Evolutionary conservation across 37 sponge, comb jelly and placozoan species (phyloP), one percentile per base, ranked within the genome.

Genomic region (Spongilla lacustris): DNA sequence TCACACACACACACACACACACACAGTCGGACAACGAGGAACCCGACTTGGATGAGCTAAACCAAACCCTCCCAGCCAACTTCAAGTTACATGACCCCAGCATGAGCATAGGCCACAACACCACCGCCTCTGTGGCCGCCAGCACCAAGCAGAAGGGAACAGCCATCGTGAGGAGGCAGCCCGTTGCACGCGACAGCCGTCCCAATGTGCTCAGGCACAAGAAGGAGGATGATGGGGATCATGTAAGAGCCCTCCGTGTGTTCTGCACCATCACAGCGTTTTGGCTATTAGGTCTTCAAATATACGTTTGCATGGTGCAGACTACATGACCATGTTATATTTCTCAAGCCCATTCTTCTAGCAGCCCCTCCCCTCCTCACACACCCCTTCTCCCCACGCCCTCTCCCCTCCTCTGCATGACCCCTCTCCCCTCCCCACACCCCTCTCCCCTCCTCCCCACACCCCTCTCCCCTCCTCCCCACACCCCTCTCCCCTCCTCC

Each of bases 11-110:
- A 74, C 78, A 12, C 81, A 33, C 82, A 35, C 77, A 36, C 58
- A 36, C 71, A 41, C 86, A 81, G 79, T 82, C 87, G 36, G 87
- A 91, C 68, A 81, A 91, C 79, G 84, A 84, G n/a, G 92, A 87
- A 14, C 19, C 11, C 19, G 58, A 58, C 4, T 8, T 17, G 58
- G 58, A 58, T 17, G 58, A 17, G 19, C 36, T 91, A 72, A 91
- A 91, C 78, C 86, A 87, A 84, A 91, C 92, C 3, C 84, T 91
- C 11, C 92, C 92, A n/a, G 67, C 74, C 26, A 91, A 91, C 84
- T 91, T 91, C 80, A 76, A 82, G 29, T 83, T n/a, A n/a, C n/a
- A 87, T 50, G 36, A 22, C 34, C 79, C 25, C 9, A 26, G 49
- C 12, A 66, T 23, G 19, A 33, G 69, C 1, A 36, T 73, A 0